Conservation (phyloP, 2,888 invertebrate species). For the Metopia argyrocephala region DNA sequence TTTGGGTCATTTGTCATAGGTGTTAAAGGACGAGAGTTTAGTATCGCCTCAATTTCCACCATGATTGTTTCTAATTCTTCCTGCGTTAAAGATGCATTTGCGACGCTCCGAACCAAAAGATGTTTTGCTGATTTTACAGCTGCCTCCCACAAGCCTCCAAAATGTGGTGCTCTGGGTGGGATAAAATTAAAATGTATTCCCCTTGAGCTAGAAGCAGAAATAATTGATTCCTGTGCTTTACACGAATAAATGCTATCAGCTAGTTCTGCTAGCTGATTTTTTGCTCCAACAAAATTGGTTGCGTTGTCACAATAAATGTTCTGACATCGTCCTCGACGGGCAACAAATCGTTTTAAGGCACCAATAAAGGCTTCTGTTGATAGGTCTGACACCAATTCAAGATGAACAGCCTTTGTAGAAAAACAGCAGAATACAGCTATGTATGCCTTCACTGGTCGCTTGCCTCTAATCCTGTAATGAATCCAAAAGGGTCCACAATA, state of each 20-base stretch:
- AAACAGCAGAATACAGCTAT: too few species aligned
- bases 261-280: background rate
- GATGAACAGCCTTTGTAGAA: background rate
- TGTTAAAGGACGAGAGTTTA: too few species aligned
- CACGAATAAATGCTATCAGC: background rate
- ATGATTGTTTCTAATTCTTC: too few species aligned
- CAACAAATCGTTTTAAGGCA: conserved; percentile 6
- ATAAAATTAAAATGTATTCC: background rate
- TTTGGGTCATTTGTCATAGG: too few species aligned
- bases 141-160: too few species aligned
- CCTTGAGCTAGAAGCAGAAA: background rate
- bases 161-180: too few species aligned
- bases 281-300: conserved; percentile 8
- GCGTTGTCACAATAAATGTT: conserved; percentile 13
- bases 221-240: background rate
- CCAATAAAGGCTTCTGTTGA: background rate
- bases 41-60: too few species aligned
- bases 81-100: too few species aligned
- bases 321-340: background rate
- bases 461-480: background rate
- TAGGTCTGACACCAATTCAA: conserved; percentile 2
- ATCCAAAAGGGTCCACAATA: too few species aligned
- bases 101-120: background rate
- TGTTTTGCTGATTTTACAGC: too few species aligned
- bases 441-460: background rate